Evolutionary conservation across 1,140 invertebrate genomes (phyloP).

Genomic region (Magallana angulata): DNA sequence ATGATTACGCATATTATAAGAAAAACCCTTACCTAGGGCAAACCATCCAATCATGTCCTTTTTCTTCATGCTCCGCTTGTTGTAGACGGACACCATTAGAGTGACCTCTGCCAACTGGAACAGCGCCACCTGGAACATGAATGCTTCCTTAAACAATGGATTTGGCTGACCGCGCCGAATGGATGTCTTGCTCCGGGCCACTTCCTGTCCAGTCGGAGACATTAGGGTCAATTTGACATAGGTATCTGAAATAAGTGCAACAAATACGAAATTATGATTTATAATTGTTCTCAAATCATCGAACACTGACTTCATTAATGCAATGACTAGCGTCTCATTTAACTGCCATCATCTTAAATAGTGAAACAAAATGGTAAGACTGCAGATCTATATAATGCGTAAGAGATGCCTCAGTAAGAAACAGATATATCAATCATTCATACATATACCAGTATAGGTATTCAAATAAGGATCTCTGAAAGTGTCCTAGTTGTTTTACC

Average conservation of each 20-base stretch:
- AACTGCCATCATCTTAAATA: too few relatives aligned
- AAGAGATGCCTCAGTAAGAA: too few relatives aligned
- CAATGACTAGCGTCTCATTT: too few relatives aligned
- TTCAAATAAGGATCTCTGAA: too few relatives aligned
- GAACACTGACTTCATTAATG: too few relatives aligned
- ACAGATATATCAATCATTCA: too few relatives aligned
- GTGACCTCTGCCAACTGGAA: constrained; percentile 98
- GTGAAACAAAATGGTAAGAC: too few relatives aligned
- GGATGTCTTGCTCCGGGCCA: constrained; percentile 94
- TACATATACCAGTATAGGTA: too few relatives aligned
- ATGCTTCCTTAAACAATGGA: constrained; percentile 96
- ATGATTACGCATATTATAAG: too few relatives aligned
- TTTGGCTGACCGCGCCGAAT: constrained; percentile 94
- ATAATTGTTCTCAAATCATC: too few relatives aligned
- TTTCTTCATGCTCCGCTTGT: constrained; percentile 93
- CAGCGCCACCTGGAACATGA: constrained; percentile 96
- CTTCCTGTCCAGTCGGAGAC: constrained; percentile 94
- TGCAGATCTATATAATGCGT: too few relatives aligned
- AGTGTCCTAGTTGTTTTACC: too few relatives aligned
- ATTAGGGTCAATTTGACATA: constrained; percentile 95
- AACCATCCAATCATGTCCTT: constrained; percentile 99
- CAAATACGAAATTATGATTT: neutral
- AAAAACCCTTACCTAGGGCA: constrained; percentile 83
- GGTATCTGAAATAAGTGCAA: constrained; percentile 85
- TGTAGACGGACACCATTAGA: constrained; percentile 95